Percentiles rank a stretch among this genome's conserved stretches.
These are phyloP conservation scores for Dendrolimus punctatus DNA, from an alignment of 1,140 invertebrate genomes.

Conservation along the genomic window DNA sequence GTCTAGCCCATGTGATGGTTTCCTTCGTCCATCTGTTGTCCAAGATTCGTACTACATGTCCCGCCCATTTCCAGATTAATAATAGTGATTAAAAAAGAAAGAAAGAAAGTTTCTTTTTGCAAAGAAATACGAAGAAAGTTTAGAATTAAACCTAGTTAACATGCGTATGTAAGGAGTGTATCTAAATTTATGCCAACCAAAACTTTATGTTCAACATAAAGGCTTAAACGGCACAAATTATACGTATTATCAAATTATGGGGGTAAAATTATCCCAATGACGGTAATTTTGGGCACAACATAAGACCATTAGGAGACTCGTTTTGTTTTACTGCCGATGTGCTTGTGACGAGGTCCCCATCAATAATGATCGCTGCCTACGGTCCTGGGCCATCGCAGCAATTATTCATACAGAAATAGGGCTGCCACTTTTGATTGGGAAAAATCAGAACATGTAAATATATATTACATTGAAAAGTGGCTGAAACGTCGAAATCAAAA, in stretches of 20 bases:
- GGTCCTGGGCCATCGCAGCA: conserved; percentile 12
- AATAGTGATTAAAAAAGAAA: no score
- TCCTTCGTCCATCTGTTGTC: no score
- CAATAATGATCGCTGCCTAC: conserved; percentile 14
- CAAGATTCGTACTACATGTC: no score
- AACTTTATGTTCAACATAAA: not conserved
- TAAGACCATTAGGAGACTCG: conserved; percentile 3
- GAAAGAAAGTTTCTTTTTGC: no score
- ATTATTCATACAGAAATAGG: conserved; percentile 18
- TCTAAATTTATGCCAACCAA: no score
- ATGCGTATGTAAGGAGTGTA: no score
- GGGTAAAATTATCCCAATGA: conserved; percentile 14
- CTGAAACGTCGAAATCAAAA: not conserved
- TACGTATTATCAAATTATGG: conserved; percentile 20
- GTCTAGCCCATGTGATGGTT: no score
- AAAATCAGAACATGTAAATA: not conserved
- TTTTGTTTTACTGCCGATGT: conserved; percentile 3
- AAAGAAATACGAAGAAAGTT: no score
- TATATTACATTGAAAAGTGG: not conserved
- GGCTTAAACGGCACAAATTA: conserved; percentile 14
- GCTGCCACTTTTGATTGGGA: conserved; percentile 2
- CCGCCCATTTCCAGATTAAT: no score
- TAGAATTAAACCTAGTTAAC: no score
- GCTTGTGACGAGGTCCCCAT: conserved; percentile 18
- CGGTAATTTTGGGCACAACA: conserved; percentile 7